Evolutionary conservation across 2,888 invertebrate species (phyloP).

Genomic region (Syritta pipiens): DNA sequence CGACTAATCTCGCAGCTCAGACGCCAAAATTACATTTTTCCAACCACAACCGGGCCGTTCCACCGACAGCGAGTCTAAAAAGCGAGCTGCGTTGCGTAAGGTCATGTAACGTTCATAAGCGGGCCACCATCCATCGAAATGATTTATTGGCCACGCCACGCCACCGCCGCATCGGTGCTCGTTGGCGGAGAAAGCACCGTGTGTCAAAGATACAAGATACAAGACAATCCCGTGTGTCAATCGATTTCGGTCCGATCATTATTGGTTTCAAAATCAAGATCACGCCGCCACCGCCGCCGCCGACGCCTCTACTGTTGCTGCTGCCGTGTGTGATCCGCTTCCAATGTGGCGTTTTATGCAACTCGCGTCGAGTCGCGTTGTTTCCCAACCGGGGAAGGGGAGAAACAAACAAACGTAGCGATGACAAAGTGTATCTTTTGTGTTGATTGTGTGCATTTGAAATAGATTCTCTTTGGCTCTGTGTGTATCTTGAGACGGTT

Average conservation of each 20-base stretch:
- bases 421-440: constrained; percentile 41
- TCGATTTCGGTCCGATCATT: constrained; percentile 56
- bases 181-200: background rate
- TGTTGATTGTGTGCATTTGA: constrained; percentile 30
- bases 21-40: too few species aligned
- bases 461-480: constrained; percentile 21
- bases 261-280: constrained; percentile 66
- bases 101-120: too few species aligned
- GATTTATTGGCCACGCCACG: too few species aligned
- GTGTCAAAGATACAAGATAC: background rate
- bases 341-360: constrained; percentile 20
- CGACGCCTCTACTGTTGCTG: background rate
- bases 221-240: constrained; percentile 29
- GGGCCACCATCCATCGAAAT: too few species aligned
- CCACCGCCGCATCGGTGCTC: too few species aligned
- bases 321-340: constrained; percentile 23
- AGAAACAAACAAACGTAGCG: constrained; percentile 31
- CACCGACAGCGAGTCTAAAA: too few species aligned
- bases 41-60: too few species aligned
- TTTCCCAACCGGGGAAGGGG: constrained; percentile 14
- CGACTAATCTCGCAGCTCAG: too few species aligned
- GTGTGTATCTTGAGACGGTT: constrained; percentile 11
- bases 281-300: background rate
- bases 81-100: too few species aligned
- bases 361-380: background rate